Conservation (phyloP, 2,888 invertebrate species). For the Scelioninae gen. 2 region DNA sequence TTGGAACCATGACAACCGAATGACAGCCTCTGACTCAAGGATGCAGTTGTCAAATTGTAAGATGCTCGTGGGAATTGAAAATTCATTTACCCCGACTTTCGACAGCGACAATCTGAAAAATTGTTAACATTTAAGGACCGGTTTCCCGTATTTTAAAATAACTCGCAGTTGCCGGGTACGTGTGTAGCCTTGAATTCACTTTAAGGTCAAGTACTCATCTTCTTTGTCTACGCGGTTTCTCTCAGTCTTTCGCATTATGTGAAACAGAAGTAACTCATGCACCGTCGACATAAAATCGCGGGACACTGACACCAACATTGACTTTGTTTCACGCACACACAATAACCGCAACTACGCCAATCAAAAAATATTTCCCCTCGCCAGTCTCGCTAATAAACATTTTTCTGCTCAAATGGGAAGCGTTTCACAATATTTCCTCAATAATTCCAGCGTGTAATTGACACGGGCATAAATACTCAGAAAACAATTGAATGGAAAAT, state of each 20-base stretch:
- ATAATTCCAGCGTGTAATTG: too few species aligned
- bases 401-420: constrained; percentile 15
- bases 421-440: not conserved
- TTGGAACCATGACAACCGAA: too few species aligned
- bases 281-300: constrained; percentile 55
- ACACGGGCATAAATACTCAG: too few species aligned
- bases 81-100: constrained; percentile 14
- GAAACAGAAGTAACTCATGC: constrained; percentile 57
- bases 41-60: not conserved
- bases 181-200: constrained; percentile 59
- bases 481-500: too few species aligned
- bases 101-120: constrained; percentile 34
- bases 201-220: constrained; percentile 55
- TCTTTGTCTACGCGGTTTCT: constrained; percentile 48
- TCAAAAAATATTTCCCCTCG: constrained; percentile 31
- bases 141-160: constrained; percentile 45
- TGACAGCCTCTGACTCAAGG: not conserved
- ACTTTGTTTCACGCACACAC: constrained; percentile 50
- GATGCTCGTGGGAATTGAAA: not conserved
- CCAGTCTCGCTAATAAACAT: constrained; percentile 21
- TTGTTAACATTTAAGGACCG: constrained; percentile 45
- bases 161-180: constrained; percentile 43
- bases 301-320: constrained; percentile 54
- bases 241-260: constrained; percentile 53
- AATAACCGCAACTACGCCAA: constrained; percentile 41